A percentile compares a stretch with the other conserved stretches of the same genome.
Conservation (phyloP, 35 echinoderm and acorn worm species). For the Heliocidaris tuberculata region DNA sequence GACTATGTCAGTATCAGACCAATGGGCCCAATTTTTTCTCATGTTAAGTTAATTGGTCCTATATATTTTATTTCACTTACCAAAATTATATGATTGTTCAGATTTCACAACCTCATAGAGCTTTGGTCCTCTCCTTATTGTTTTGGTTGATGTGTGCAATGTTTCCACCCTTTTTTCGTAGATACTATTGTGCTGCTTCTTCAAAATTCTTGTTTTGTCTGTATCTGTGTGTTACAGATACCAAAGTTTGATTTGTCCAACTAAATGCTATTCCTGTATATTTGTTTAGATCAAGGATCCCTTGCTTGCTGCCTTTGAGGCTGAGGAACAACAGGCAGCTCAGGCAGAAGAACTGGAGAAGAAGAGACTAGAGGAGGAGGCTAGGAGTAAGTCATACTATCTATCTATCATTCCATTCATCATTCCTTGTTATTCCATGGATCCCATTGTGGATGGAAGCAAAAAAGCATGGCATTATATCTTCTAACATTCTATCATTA, state of each 20-base stretch:
- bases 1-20: too few relatives aligned
- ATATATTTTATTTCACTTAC: too few relatives aligned
- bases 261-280: neutral
- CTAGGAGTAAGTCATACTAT: conserved; percentile 77
- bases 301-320: conserved; percentile 61
- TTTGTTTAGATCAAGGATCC: conserved; percentile 86
- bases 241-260: neutral
- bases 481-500: neutral
- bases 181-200: neutral
- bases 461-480: neutral
- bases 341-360: conserved; percentile 69
- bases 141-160: neutral
- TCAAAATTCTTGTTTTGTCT: neutral
- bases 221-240: neutral
- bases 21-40: too few relatives aligned
- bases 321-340: conserved; percentile 72
- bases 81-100: too few relatives aligned
- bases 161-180: neutral
- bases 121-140: neutral
- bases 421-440: neutral
- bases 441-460: neutral
- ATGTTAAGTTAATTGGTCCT: too few relatives aligned
- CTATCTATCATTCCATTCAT: neutral
- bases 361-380: conserved; percentile 79
- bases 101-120: too few relatives aligned